Percentiles rank a stretch among this genome's conserved stretches.
These are phyloP conservation scores for Dicrurus megarhynchus DNA, from an alignment of 2,113 vertebrate genomes.

Conservation along the genomic window DNA sequence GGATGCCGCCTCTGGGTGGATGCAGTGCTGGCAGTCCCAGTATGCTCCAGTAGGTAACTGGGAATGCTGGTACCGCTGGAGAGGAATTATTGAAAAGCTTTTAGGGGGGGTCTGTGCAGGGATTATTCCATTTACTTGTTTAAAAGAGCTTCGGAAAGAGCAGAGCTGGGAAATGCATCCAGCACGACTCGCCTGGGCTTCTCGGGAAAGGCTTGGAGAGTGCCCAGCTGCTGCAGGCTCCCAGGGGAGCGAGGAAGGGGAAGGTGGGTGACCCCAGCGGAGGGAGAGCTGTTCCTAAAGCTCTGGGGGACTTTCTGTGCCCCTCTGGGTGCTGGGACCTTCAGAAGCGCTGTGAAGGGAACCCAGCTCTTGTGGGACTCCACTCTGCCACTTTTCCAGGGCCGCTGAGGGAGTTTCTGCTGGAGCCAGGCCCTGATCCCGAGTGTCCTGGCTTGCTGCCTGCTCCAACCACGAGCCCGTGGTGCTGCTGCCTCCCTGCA, in stretches of 20 bases:
- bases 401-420: neutral
- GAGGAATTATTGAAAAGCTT: neutral
- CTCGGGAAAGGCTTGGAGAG: neutral
- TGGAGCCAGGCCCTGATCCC: neutral
- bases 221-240: neutral
- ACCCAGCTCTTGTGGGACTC: neutral
- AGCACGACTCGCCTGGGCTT: neutral
- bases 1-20: accelerated
- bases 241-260: neutral
- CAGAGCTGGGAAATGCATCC: neutral
- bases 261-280: neutral
- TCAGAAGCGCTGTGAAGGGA: neutral
- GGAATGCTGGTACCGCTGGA: neutral
- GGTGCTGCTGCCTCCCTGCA: neutral
- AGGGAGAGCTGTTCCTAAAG: neutral
- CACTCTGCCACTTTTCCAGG: neutral
- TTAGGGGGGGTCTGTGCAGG: neutral
- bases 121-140: neutral
- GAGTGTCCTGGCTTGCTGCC: neutral
- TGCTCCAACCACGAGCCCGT: neutral
- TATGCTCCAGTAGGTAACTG: neutral
- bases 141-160: neutral
- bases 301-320: neutral
- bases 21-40: accelerated
- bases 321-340: neutral